Base-by-base conservation (phyloP, 2,888 invertebrate genomes). In the Keiferia lycopersicella region DNA sequence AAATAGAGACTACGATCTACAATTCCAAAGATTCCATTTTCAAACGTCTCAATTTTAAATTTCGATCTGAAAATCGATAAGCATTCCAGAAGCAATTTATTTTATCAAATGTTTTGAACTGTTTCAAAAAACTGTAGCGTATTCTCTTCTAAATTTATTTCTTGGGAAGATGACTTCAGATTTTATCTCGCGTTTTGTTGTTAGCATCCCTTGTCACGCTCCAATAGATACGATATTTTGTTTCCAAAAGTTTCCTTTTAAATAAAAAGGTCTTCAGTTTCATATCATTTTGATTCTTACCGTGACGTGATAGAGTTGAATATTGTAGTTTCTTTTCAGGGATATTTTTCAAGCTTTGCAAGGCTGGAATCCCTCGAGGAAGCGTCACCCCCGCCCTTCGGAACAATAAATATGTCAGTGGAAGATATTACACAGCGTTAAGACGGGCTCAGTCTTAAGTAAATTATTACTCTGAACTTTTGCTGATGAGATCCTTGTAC, bases 321-420 rank as follows among this genome's bases (percentile, higher is more conserved):
- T 50, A 50, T 61, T 0, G 50, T 6, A 1, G 30, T 30, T 11
- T 41, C 14, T 38, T 14, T 61, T 26, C 10, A 30, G n/a, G 48
- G 48, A 30, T 61, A 50, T 61, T 61, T 26, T 30, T 34, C 30
- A 22, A 34, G 56, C 66, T 67, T 64, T 67, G 68, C 64, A 67
- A 65, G 70, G 70, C 67, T 65, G 72, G 67, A 71, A 70, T 78
- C 77, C 80, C 81, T 77, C 73, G 68, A 71, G 69, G 77, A 75
- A 81, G 75, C 71, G 67, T 68, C 79, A 72, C 83, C 84, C 83
- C 80, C 82, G 78, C 81, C 88, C 87, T 81, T 77, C 71, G 68
- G 82, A 84, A 88, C 89, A 87, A 91, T 91, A 91, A 91, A 91
- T 91, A 88, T 91, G 91, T 90, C 91, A 90, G 86, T 80, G 82